Conservation (phyloP, 2,888 invertebrate species). For the Agonopterix subpropinquella region DNA sequence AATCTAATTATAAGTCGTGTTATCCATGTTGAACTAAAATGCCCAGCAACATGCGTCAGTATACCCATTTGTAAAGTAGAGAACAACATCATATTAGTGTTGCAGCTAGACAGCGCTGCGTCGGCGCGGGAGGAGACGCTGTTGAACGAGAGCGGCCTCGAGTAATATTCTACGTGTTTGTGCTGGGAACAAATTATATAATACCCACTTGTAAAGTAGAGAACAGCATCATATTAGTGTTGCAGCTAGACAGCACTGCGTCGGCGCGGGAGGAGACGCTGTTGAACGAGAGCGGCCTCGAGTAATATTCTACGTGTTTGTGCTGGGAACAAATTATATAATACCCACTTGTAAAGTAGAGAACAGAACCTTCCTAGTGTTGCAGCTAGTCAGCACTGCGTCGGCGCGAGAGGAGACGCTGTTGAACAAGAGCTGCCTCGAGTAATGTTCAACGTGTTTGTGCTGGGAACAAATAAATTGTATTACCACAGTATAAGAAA, state of each 20-base stretch:
- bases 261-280: slow-evolving; percentile 24
- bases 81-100: slow-evolving; percentile 32
- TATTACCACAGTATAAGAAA: no score
- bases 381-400: slow-evolving; percentile 33
- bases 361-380: slow-evolving; percentile 32
- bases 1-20: no score
- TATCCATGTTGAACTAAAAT: no score
- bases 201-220: slow-evolving; percentile 37
- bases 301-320: slow-evolving; percentile 38
- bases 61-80: slow-evolving; percentile 37
- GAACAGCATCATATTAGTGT: slow-evolving; percentile 32
- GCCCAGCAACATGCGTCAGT: no score
- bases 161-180: slow-evolving; percentile 38
- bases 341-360: slow-evolving; percentile 37
- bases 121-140: slow-evolving; percentile 24
- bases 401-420: slow-evolving; percentile 24
- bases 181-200: slow-evolving; percentile 36
- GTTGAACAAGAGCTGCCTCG: slow-evolving; percentile 35
- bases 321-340: slow-evolving; percentile 36
- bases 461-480: slow-evolving; percentile 29
- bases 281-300: slow-evolving; percentile 35
- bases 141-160: slow-evolving; percentile 35
- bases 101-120: slow-evolving; percentile 32
- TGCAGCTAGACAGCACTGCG: slow-evolving; percentile 33
- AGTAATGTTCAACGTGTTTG: slow-evolving; percentile 38